Base-by-base conservation (phyloP, 2,113 vertebrate species). In the Lagopus leucura region DNA sequence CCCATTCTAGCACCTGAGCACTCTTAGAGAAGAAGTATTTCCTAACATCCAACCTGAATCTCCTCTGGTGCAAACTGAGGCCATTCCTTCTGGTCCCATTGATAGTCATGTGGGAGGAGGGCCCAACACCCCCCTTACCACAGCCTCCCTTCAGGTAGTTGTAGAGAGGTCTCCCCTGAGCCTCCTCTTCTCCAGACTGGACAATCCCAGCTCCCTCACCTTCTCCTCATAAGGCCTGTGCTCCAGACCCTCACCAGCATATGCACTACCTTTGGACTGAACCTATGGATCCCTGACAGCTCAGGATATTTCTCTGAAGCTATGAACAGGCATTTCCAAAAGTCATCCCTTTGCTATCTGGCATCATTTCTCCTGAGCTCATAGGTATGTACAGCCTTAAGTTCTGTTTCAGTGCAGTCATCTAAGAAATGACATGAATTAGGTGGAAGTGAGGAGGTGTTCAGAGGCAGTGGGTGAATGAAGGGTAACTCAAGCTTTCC, bases 401-500 rank as follows among this genome's bases (percentile, higher is more conserved):
- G 43, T 58, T 38, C 78, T 52, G 8, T 86, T 94, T 91, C 64
- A 58, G 8, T 85, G 19, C 60, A n/a, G 30, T 73, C 61, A 32
- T 50, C 30, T 47, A 85, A 89, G 70, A 76, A 87, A 80, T 45
- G 42, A 69, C n/a, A 77, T 3, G 45, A 90, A 64, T 77, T 79
- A 71, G 67, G 32, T 90, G 55, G 36, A 81, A 83, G 13, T 78
- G 63, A 81, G 80, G 34, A 27, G 34, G 6, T 64, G 52, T 78
- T 83, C 60, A n/a, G 52, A 71, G 85, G 80, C 38, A 38, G 38
- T 47, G 86, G 42, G 69, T 7, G 5, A 92, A 75, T 52, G 67
- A 77, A 90, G 57, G 6, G 19, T 38, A 93, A 71, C 64, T 80
- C 79, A 81, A 67, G 65, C 57, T 94, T 95, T 90, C 69, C 65